Evolutionary conservation across 2,888 invertebrate species (phyloP).

Genomic region (Synanthedon formicaeformis): DNA sequence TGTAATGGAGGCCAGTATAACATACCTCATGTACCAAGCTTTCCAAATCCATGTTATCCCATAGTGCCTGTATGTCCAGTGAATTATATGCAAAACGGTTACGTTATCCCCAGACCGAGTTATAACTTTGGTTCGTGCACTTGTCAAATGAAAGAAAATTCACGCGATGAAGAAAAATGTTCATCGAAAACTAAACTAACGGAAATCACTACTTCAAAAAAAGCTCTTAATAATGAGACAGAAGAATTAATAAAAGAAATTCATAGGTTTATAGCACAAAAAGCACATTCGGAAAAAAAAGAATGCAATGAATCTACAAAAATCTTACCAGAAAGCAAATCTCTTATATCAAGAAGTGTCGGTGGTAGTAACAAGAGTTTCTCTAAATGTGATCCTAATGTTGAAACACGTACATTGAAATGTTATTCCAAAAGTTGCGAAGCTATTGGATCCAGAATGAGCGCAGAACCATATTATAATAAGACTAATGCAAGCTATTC

Average conservation of each 20-base stretch:
- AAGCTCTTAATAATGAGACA: conserved; percentile 27
- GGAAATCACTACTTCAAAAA: conserved; percentile 1
- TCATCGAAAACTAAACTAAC: background rate
- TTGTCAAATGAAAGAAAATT: conserved; percentile 22
- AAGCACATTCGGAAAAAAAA: conserved; percentile 20
- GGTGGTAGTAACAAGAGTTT: conserved; percentile 26
- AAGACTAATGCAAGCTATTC: conserved; percentile 38
- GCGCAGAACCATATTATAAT: conserved; percentile 23
- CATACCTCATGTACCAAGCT: conserved; percentile 23
- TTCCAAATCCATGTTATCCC: conserved; percentile 44
- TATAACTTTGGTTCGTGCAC: conserved; percentile 36
- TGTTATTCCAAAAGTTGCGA: conserved; percentile 57
- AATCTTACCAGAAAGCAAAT: conserved; percentile 12
- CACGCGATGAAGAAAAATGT: conserved; percentile 9
- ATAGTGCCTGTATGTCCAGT: conserved; percentile 46
- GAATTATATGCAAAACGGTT: conserved; percentile 42
- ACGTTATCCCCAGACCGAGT: conserved; percentile 33
- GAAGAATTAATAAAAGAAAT: conserved; percentile 56
- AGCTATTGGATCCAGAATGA: conserved; percentile 36
- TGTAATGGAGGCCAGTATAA: conserved; percentile 15
- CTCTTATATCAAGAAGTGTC: conserved; percentile 33
- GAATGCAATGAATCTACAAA: conserved; percentile 10
- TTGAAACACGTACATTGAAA: conserved; percentile 39
- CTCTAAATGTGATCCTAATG: conserved; percentile 38
- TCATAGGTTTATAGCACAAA: conserved; percentile 46